Base-by-base conservation (phyloP, 2,888 invertebrate species). In the Apamea monoglypha region DNA sequence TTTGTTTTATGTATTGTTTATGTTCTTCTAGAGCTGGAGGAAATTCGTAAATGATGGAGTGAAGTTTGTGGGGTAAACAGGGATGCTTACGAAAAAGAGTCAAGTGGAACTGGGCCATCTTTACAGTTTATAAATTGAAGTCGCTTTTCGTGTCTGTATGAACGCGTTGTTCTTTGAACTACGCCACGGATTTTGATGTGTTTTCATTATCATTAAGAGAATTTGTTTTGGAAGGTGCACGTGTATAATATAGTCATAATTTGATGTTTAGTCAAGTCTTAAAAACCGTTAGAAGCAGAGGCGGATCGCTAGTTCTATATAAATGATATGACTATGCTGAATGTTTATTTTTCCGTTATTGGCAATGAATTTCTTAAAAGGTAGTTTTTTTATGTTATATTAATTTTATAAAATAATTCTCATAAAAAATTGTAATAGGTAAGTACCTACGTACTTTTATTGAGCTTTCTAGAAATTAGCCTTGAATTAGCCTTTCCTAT, bases 1-100 rank as follows among this genome's bases (percentile, higher is more conserved):
- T 73, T 68, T 76, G 66, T 81, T 85, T 82, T 85, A 74, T 83
- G 72, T 80, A 75, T 83, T 85, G 80, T 85, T 83, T 86, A 78
- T 74, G 63, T 82, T 77, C 84, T 67, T 40, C 47, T 73, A 44
- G 47, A 63, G 53, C n/a, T 56, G 18, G 21, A 50, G 36, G n/a
- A 56, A 74, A 83, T 84, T 32, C 47, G 66, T 66, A 73, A 74
- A 74, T 81, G 36, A 84, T 70, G 50, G 32, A 81, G 67, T 64
- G 56, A 36, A 77, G 36, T 77, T 81, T 63, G 36, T 63, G 10
- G 21, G 29, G 64, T 56, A 74, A 74, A 70, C 80, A 79, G 36
- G 29, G 16, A 36, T 36, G 16, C 36, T 53, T 56, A 32, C 8
- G 7, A 66, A 59, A 59, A 66, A 36, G 6, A 59, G 25, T 64